Base-by-base conservation (phyloP, 2,888 invertebrate genomes). In the Malthinus flaveolus region DNA sequence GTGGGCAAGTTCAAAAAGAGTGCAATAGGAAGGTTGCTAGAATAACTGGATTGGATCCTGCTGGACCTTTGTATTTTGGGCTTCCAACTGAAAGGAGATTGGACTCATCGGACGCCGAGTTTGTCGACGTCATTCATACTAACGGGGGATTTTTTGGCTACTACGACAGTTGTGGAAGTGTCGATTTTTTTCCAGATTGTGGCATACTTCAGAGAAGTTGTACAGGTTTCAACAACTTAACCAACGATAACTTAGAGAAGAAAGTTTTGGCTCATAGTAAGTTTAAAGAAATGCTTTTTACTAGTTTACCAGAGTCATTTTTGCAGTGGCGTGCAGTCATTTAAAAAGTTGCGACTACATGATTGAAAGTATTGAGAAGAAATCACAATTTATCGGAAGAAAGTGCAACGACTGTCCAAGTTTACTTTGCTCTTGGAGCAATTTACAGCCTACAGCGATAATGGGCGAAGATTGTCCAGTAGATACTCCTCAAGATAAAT, bases 31-130 rank as follows among this genome's bases (percentile, higher is more conserved):
- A 23, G n/a, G 11, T 56, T 8, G 56, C 34, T 2, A 39, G 61
- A 54, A 57, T 61, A 13, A 61, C 61, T 7, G 61, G 53, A 3
- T 46, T 61, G n/a, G 61, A 61, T 46, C 49, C 61, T 7, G 61
- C 61, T 7, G 61, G 56, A 11, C 56, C 56, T 1, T 11, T 61
- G n/a, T 61, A 42, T 32, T 4, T 42, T 7, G 7, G 11, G 7
- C 33, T 15, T 9, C 13, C 23, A 1, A 12, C 12, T 12, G 4
- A 15, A 6, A n/a, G 46, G 37, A 13, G 56, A 1, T 42, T 61
- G 6, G 37, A 39, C n/a, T n/a, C 34, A 42, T 5, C 23, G 0
- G 61, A 61, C 9, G 61, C 61, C 1, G 6, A 32, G 7, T 49
- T 59, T 15, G 59, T 59, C 1, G 59, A 61, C 23, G 56, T 49